These are phyloP conservation scores for Phenganax stokvisi DNA, from an alignment of 92 coral and sea anemone genomes.

Conservation along the genomic window DNA sequence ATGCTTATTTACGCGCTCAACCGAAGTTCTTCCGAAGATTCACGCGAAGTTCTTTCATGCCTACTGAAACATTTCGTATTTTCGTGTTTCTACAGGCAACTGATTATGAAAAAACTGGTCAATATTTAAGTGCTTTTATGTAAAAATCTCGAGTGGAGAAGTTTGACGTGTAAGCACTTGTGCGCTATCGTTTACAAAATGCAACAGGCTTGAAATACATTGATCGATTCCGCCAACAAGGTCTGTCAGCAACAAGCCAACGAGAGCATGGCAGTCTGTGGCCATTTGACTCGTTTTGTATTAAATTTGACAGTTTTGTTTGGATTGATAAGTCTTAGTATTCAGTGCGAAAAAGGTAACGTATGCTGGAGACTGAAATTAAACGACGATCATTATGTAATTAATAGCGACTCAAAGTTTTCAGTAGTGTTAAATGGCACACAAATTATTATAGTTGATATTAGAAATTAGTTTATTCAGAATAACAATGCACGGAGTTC, in stretches of 20 bases:
- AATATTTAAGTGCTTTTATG: neutral
- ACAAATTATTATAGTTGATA: too few relatives aligned
- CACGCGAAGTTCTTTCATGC: too few relatives aligned
- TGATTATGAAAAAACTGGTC: neutral
- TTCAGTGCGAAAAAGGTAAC: constrained; percentile 12
- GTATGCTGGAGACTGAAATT: neutral
- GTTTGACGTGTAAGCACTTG: neutral
- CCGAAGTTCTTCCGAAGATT: too few relatives aligned
- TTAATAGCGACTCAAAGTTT: too few relatives aligned
- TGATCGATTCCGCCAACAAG: neutral
- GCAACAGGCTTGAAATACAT: neutral
- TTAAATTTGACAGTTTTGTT: neutral
- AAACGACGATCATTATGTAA: too few relatives aligned
- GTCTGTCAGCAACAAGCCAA: neutral
- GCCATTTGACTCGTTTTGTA: neutral
- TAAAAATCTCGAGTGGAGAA: neutral
- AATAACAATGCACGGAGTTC: too few relatives aligned
- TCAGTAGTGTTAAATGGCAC: too few relatives aligned
- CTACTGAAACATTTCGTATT: too few relatives aligned
- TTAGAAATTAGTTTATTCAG: too few relatives aligned
- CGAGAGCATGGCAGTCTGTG: neutral
- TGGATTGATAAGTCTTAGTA: neutral
- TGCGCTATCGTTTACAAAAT: neutral
- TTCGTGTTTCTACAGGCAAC: too few relatives aligned
- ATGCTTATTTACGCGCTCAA: neutral